These are phyloP conservation scores for Tachysurus vachellii DNA, from an alignment of 2,113 vertebrate genomes.

Conservation along the genomic window DNA sequence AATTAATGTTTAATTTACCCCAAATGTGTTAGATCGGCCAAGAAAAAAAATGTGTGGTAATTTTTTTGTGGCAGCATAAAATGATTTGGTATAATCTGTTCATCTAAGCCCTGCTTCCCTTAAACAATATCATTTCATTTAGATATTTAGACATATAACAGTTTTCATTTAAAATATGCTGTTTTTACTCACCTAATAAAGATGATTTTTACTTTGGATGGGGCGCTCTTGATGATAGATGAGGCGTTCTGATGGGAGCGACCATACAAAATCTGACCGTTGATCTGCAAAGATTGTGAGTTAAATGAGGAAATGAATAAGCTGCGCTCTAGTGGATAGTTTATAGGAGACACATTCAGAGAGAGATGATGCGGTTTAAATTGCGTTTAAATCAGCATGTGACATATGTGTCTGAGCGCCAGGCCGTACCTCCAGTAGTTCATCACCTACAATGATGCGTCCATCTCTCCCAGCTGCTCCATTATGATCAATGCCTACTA, in stretches of 20 bases:
- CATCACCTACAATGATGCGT: constrained; percentile 88
- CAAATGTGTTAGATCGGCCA: too few relatives aligned
- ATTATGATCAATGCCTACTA: constrained; percentile 92
- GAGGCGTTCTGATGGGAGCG: constrained; percentile 97
- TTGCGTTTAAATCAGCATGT: not conserved
- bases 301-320: not conserved
- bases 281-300: constrained; percentile 35
- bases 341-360: not conserved
- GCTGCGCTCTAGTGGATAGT: not conserved
- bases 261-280: constrained; percentile 90
- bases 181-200: constrained; percentile 83
- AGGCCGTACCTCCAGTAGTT: constrained; percentile 87
- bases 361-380: not conserved
- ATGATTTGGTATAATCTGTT: not conserved
- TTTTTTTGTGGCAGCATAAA: not conserved
- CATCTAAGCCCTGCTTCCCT: not conserved
- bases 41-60: not conserved
- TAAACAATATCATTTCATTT: not conserved
- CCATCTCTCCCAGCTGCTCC: constrained; percentile 93
- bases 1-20: too few relatives aligned
- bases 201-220: constrained; percentile 92
- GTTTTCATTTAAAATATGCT: not conserved
- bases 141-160: not conserved
- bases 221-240: constrained; percentile 92
- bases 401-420: not conserved